phyloP scores from a whole-genome alignment of 2,113 vertebrate genomes.

The Pollachius pollachius region DNA sequence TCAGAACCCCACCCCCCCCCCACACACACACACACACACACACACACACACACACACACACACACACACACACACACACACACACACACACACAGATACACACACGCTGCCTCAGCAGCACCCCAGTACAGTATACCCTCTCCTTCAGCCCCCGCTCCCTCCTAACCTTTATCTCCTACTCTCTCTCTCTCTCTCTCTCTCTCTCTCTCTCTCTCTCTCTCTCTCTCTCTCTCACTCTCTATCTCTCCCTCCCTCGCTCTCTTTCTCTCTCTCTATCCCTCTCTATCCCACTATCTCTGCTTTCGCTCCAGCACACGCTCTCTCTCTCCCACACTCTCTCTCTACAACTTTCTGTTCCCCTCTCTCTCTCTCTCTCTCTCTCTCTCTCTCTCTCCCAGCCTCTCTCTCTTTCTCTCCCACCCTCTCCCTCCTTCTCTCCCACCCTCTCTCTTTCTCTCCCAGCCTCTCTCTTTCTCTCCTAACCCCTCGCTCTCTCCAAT shows the following conservation, averaged over 20 bases:
- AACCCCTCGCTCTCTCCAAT: neutral
- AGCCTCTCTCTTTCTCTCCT: too few relatives aligned
- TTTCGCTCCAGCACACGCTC: conserved; percentile 59
- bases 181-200: too few relatives aligned
- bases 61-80: conserved; percentile 19
- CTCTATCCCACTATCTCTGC: conserved; percentile 38
- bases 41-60: too few relatives aligned
- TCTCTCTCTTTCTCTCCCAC: too few relatives aligned
- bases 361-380: neutral
- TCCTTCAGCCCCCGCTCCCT: too few relatives aligned
- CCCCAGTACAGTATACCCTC: too few relatives aligned
- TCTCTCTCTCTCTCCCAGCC: too few relatives aligned
- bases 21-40: conserved; percentile 7
- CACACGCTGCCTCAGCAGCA: conserved; percentile 38
- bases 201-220: too few relatives aligned
- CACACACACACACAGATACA: conserved; percentile 12
- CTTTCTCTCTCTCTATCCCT: neutral
- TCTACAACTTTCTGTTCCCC: neutral
- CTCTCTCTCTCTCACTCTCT: neutral
- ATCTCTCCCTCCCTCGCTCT: neutral
- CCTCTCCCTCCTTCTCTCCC: too few relatives aligned
- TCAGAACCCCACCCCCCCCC: conserved; percentile 4
- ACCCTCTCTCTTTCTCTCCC: too few relatives aligned
- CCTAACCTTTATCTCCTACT: neutral
- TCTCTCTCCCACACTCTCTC: conserved; percentile 53